Evolutionary conservation across 2,888 invertebrate genomes (phyloP), one percentile per base, ranked within the genome.

Genomic region (Platycheirus albimanus): DNA sequence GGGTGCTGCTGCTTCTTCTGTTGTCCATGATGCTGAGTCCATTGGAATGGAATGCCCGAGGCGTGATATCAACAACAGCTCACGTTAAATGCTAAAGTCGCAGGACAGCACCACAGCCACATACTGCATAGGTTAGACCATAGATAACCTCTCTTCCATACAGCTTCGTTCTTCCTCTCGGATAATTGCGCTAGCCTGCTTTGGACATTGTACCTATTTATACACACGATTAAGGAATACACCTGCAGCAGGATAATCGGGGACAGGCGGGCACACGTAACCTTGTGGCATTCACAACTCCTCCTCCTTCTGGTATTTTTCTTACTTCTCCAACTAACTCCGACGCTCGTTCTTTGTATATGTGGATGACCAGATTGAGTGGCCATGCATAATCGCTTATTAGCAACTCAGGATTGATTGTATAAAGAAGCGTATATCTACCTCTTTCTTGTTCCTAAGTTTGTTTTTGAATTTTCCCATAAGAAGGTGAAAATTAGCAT

Each of bases 371-470:
- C 77, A 76, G 77, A 64, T 69, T 66, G 77, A 81, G 81, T 71
- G 51, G 75, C 64, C 81, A 81, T 67, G 71, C 81, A 81, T 81
- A 81, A 81, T 81, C 77, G 67, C 77, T 77, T 77, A 76, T 81
- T 72, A 72, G 67, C 70, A 71, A 71, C n/a, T n/a, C 66, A 71
- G 45, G 61, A 19, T n/a, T 76, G 77, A 67, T 81, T 71, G 41
- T 49, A 38, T n/a, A n/a, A n/a, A 47, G 33, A 41, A 15, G 19
- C 56, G n/a, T n/a, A n/a, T n/a, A 11, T 45, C 38, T 3, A 41
- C 24, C 17, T 13, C 4, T 41, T 54, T 36, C 11, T 4, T 51
- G 41, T 52, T 41, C 20, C 49, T 36, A 15, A 61, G 38, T 43
- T 56, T 38, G 52, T 61, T 79, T 79, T 74, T 52, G 41, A 41